phyloP scores from a whole-genome alignment of 2,888 invertebrate genomes.

The Charanyca ferruginea region DNA sequence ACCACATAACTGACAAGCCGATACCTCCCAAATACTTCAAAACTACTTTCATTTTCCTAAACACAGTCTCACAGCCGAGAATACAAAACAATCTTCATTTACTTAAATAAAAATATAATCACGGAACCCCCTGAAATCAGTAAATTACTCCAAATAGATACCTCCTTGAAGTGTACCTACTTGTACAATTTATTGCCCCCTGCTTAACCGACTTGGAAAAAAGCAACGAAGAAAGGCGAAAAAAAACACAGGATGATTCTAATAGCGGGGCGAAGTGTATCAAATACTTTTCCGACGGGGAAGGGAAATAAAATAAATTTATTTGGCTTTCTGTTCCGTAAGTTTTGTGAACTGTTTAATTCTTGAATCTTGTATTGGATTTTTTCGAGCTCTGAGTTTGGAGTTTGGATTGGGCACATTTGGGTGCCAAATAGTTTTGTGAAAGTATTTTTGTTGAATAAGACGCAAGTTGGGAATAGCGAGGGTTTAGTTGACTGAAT shows the following conservation, averaged over 20 bases:
- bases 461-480: background rate
- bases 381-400: conserved; percentile 47
- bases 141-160: conserved; percentile 83
- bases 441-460: conserved; percentile 16
- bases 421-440: conserved; percentile 65
- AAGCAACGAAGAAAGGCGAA: conserved; percentile 76
- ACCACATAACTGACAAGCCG: background rate
- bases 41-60: conserved; percentile 51
- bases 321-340: conserved; percentile 76
- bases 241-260: conserved; percentile 82
- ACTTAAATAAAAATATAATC: conserved; percentile 57
- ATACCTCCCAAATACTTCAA: conserved; percentile 34
- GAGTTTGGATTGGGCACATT: conserved; percentile 54
- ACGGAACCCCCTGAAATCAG: conserved; percentile 66
- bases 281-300: conserved; percentile 80
- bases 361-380: conserved; percentile 65
- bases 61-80: conserved; percentile 25
- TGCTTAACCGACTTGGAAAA: conserved; percentile 79
- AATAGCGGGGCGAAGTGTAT: conserved; percentile 79
- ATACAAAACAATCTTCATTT: conserved; percentile 35
- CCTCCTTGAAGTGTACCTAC: conserved; percentile 76
- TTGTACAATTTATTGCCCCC: conserved; percentile 84
- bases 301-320: conserved; percentile 73
- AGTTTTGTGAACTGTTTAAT: conserved; percentile 75
- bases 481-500: no score